Conservation (phyloP, 2,888 invertebrate genomes). For the Parascotia fuliginaria region DNA sequence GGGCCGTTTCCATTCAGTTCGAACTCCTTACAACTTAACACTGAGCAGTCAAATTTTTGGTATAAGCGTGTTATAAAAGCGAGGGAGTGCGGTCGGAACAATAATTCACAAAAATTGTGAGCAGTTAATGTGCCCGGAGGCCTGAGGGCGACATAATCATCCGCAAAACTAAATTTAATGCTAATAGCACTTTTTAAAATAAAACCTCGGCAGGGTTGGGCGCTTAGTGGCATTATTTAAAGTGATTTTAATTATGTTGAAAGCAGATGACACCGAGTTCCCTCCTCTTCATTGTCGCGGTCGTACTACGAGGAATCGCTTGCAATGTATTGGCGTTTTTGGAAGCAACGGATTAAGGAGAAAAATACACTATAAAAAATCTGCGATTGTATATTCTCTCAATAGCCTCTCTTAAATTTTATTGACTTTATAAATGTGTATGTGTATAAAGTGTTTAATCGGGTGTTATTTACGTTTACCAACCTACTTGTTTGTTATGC, state of each 20-base stretch:
- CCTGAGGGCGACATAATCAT: slow-evolving; percentile 83
- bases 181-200: slow-evolving; percentile 85
- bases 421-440: too few relatives aligned
- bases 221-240: slow-evolving; percentile 83
- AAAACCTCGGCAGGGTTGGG: slow-evolving; percentile 77
- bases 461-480: too few relatives aligned
- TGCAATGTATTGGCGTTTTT: slow-evolving; percentile 58
- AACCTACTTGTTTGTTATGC: too few relatives aligned
- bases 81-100: slow-evolving; percentile 71
- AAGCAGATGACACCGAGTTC: slow-evolving; percentile 82
- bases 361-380: too few relatives aligned
- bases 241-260: slow-evolving; percentile 86
- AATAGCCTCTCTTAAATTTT: too few relatives aligned
- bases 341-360: background rate
- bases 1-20: slow-evolving; percentile 22
- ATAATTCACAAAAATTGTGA: slow-evolving; percentile 84
- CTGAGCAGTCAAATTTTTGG: slow-evolving; percentile 71
- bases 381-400: too few relatives aligned
- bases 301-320: slow-evolving; percentile 49
- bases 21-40: slow-evolving; percentile 54
- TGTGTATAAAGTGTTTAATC: too few relatives aligned
- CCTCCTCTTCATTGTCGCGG: slow-evolving; percentile 82
- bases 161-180: slow-evolving; percentile 85
- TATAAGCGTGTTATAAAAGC: slow-evolving; percentile 76
- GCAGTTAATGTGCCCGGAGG: slow-evolving; percentile 75